Percentiles rank a stretch among this genome's conserved stretches.
Evolutionary conservation across 2,113 vertebrate species (phyloP).

Genomic region (Peromyscus californicus): DNA sequence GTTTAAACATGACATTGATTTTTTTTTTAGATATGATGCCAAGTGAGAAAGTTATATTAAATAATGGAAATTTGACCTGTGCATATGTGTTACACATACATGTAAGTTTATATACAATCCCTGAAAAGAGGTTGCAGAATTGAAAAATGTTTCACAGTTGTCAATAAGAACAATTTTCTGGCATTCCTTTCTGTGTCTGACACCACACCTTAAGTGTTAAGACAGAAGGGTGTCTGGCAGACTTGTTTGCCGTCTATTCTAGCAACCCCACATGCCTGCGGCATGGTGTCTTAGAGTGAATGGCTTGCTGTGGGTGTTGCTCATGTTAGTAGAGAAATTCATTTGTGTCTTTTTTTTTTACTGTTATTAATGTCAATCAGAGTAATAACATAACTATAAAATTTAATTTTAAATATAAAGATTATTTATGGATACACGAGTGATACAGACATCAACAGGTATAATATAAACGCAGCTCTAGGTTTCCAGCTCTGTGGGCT

Average conservation of each 20-base stretch:
- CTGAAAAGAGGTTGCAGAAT: not conserved
- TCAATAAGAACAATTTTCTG: not conserved
- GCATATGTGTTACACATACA: no score
- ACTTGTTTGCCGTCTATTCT: not conserved
- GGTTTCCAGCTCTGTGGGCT: not conserved
- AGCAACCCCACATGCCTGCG: not conserved
- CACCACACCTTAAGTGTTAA: not conserved
- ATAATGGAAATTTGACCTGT: not conserved
- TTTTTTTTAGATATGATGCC: not conserved
- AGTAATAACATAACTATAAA: not conserved
- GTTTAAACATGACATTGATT: not conserved
- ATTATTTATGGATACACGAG: not conserved
- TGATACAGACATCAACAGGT: not conserved
- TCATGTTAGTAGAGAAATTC: not conserved
- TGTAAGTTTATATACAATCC: not conserved
- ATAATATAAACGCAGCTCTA: not conserved
- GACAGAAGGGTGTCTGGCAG: not conserved
- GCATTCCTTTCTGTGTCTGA: not conserved
- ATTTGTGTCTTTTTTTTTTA: not conserved
- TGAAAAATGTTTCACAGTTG: not conserved
- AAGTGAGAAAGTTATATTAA: not conserved
- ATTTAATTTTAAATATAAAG: conserved; percentile 39
- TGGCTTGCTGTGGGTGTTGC: not conserved
- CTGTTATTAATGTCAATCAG: not conserved
- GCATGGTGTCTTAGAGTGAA: not conserved